phyloP scores from a whole-genome alignment of 1,140 invertebrate genomes.

The Drosophila yakuba region DNA sequence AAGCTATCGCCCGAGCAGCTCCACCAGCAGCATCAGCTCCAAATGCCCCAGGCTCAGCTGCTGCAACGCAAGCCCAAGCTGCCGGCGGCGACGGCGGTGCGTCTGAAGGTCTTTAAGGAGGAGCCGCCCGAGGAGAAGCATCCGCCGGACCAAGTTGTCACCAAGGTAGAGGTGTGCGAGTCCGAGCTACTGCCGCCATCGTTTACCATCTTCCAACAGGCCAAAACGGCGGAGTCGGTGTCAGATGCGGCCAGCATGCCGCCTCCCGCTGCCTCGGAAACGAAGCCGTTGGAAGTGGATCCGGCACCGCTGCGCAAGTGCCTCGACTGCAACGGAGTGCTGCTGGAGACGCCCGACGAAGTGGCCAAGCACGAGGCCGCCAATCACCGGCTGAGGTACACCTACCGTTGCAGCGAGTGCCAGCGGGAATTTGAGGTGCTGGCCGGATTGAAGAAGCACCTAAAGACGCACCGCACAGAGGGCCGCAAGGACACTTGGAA shows the following conservation, averaged over 20 bases:
- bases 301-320: conserved; percentile 71
- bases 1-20: conserved; percentile 55
- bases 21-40: conserved; percentile 30
- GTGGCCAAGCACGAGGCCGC: conserved; percentile 65
- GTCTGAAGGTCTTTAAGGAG: conserved; percentile 69
- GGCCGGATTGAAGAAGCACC: conserved; percentile 75
- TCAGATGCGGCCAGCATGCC: conserved; percentile 47
- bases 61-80: conserved; percentile 61
- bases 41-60: conserved; percentile 29
- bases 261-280: conserved; percentile 50
- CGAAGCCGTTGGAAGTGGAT: conserved; percentile 50
- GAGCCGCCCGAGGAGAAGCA: conserved; percentile 59
- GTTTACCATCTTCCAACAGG: conserved; percentile 68
- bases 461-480: conserved; percentile 77
- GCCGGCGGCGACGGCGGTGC: conserved; percentile 61
- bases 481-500: conserved; percentile 78
- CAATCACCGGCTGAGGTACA: conserved; percentile 62
- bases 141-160: conserved; percentile 20
- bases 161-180: conserved; percentile 63
- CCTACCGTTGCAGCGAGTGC: conserved; percentile 74
- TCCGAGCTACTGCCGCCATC: conserved; percentile 56
- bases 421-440: conserved; percentile 73
- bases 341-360: conserved; percentile 64
- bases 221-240: conserved; percentile 6
- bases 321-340: conserved; percentile 71